Percentiles rank a stretch among this genome's conserved stretches.
These are phyloP conservation scores for Otocyon megalotis DNA, from an alignment of 2,113 vertebrate species.

Conservation along the genomic window DNA sequence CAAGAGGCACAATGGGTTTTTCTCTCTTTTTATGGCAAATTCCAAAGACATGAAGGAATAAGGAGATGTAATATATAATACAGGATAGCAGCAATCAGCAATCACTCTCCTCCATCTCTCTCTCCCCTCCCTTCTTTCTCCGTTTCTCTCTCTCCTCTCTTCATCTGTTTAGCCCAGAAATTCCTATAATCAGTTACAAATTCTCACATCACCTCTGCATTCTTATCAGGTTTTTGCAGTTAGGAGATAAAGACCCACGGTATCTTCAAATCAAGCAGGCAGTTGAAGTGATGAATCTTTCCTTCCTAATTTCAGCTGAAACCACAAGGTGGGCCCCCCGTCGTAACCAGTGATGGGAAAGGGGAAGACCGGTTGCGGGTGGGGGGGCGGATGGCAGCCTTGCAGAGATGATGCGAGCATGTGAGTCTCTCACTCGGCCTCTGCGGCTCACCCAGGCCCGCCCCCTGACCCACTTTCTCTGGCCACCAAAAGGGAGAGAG, in stretches of 20 bases:
- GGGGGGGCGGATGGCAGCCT: not conserved
- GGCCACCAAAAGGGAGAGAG: not conserved
- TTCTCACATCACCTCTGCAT: not conserved
- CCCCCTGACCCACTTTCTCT: conserved; percentile 5
- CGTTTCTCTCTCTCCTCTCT: not conserved
- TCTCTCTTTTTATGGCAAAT: not conserved
- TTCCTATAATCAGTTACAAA: not conserved
- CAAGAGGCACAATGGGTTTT: not conserved
- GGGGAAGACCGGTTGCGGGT: not conserved
- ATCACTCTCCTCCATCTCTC: not conserved
- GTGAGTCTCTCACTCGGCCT: not conserved
- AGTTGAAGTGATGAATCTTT: not conserved
- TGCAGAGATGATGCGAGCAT: rapidly evolving
- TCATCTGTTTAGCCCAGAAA: not conserved
- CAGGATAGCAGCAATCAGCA: not conserved
- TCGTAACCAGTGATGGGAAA: not conserved
- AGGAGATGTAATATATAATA: not conserved
- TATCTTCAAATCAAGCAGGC: not conserved
- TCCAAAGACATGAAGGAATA: not conserved
- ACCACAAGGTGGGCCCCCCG: not conserved
- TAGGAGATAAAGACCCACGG: not conserved
- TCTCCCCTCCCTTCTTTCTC: no score
- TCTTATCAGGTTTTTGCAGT: conserved; percentile 51
- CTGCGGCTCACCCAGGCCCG: not conserved
- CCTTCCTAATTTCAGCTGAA: conserved; percentile 51